These are phyloP conservation scores for Monomorium pharaonis DNA, from an alignment of 1,140 invertebrate genomes.

Conservation along the genomic window DNA sequence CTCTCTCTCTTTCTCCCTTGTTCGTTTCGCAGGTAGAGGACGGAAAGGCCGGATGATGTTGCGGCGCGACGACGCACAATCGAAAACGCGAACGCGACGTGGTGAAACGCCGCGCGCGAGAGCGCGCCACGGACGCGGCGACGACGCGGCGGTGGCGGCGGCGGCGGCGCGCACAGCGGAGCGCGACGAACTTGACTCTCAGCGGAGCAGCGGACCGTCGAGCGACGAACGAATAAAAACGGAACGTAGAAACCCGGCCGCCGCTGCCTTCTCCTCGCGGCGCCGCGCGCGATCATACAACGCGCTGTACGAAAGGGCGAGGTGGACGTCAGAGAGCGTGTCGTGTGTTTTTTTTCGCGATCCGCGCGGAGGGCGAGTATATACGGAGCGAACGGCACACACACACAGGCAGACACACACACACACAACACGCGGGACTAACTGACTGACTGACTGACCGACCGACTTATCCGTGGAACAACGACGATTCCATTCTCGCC, in stretches of 20 bases:
- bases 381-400: neutral
- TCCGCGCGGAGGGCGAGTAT: no score
- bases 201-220: slow-evolving; percentile 70
- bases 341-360: no score
- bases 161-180: slow-evolving; percentile 67
- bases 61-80: slow-evolving; percentile 56
- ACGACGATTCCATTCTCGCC: slow-evolving; percentile 39
- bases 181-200: slow-evolving; percentile 74
- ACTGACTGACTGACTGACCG: slow-evolving; percentile 4
- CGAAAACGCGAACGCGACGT: slow-evolving; percentile 59
- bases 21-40: slow-evolving; percentile 12
- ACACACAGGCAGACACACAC: neutral
- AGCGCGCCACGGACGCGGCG: slow-evolving; percentile 58
- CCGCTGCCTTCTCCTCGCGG: slow-evolving; percentile 66
- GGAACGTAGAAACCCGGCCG: slow-evolving; percentile 64
- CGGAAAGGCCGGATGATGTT: neutral
- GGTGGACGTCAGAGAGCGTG: no score
- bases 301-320: no score
- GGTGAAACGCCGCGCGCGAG: slow-evolving; percentile 63
- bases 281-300: slow-evolving; percentile 49
- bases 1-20: neutral
- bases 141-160: neutral
- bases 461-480: slow-evolving; percentile 26
- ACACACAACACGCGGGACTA: neutral
- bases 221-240: slow-evolving; percentile 71